Evolutionary conservation across 2,113 vertebrate species (phyloP).

Genomic region (Paraplagusia blochii): DNA sequence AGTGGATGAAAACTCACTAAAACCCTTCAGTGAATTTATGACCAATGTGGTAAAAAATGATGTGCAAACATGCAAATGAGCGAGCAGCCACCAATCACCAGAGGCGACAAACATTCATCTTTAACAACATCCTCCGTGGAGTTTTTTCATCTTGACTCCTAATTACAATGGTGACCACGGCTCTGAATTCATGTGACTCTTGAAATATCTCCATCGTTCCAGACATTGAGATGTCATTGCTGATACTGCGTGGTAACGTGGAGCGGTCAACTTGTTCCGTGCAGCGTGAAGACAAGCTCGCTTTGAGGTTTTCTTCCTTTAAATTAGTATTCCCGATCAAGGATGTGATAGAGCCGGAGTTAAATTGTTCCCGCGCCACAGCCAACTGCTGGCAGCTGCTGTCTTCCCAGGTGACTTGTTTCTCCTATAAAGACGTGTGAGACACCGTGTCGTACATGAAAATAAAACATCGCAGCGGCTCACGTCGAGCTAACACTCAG

Average conservation of each 20-base stretch:
- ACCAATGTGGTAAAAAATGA: constrained; percentile 14
- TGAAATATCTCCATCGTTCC: constrained; percentile 5
- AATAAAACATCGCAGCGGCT: constrained; percentile 24
- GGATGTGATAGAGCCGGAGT: constrained; percentile 43
- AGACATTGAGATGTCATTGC: neutral
- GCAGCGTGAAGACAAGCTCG: constrained; percentile 4
- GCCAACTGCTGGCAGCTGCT: constrained; percentile 61
- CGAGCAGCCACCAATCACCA: constrained; percentile 26
- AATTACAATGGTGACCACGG: constrained; percentile 26
- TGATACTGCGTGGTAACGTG: too few species aligned
- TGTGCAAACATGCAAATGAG: constrained; percentile 34
- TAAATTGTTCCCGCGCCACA: constrained; percentile 60
- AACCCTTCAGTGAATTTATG: too few species aligned
- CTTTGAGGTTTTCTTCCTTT: neutral
- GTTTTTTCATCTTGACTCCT: neutral
- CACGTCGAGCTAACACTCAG: constrained; percentile 20
- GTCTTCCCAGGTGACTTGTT: constrained; percentile 68
- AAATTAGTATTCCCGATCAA: constrained; percentile 55
- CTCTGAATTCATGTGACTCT: constrained; percentile 29
- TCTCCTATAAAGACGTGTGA: constrained; percentile 60
- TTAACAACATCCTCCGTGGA: too few species aligned
- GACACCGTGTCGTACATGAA: constrained; percentile 23
- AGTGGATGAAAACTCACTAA: too few species aligned
- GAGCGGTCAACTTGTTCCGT: constrained; percentile 20
- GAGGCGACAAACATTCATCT: constrained; percentile 25